Evolutionary conservation across 35 echinoderm and acorn worm genomes (phyloP), one percentile per base, ranked within the genome.

Genomic region (Anneissia japonica): DNA sequence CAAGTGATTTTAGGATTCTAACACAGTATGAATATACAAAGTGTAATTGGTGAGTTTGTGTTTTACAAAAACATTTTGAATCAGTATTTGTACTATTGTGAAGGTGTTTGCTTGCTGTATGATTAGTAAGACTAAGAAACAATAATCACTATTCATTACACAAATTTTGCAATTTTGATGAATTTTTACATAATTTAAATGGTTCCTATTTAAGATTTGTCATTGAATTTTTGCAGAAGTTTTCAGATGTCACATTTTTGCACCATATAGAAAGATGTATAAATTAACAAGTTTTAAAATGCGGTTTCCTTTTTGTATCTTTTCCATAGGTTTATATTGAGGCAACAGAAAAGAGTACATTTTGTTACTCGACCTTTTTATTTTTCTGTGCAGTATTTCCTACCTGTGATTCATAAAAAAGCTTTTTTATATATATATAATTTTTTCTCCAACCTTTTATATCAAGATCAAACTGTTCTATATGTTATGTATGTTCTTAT

Each of bases 181-280:
- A 64, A 64, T 64, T 64, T 64, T 64, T 64, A 64, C 51, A 64
- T 64, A 64, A 64, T 64, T 64, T 64, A 64, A 43, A 64, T 64
- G 51, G 51, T 64, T 64, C 51, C 51, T 64, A 64, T 64, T 64
- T 64, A 64, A 64, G 5, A 64, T 64, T 64, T 64, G 51, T 16
- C 40, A 64, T 64, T 64, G 11, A 64, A 64, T n/a, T n/a, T n/a
- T n/a, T n/a, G 9, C 9, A 64, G 51, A 64, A 64, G 51, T 64
- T 64, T n/a, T 64, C 51, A 64, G 51, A 64, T 26, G 21, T 26
- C 51, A 64, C 51, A 64, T 64, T 64, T 45, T 64, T 64, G 51
- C 51, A 64, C 51, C 26, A 64, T 64, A 64, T 64, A 64, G 51
- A 64, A 64, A 64, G 51, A 64, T 64, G 51, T 64, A 64, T 64